phyloP scores from a whole-genome alignment of 1,140 invertebrate genomes.

The Bombus superbus region DNA sequence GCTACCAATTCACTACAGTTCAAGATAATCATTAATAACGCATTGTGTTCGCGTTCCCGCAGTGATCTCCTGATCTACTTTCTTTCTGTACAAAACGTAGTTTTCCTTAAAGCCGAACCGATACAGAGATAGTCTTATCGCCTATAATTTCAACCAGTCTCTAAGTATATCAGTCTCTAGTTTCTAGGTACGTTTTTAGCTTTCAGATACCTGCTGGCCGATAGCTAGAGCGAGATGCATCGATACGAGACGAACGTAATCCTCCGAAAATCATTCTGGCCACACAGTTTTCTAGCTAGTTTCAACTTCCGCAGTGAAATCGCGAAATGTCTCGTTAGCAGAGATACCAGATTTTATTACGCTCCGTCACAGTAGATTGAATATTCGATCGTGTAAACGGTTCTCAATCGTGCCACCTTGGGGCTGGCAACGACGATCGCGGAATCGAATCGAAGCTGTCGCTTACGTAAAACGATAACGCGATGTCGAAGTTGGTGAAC shows the following conservation, averaged over 20 bases:
- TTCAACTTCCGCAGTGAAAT: conserved; percentile 20
- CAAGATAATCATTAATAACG: neutral
- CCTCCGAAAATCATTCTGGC: too few relatives aligned
- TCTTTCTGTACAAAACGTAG: neutral
- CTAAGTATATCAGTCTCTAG: neutral
- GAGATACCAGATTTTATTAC: conserved; percentile 10
- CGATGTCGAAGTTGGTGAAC: conserved; percentile 6
- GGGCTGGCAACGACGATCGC: neutral
- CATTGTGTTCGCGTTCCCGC: neutral
- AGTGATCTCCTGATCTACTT: neutral
- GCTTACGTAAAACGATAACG: conserved; percentile 48
- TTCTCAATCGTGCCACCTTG: neutral
- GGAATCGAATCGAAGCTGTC: conserved; percentile 20
- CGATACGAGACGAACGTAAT: too few relatives aligned
- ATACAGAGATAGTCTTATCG: neutral
- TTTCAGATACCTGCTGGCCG: neutral
- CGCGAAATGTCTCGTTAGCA: conserved; percentile 3
- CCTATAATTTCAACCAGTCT: neutral
- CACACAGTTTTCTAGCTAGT: neutral
- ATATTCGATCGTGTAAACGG: conserved; percentile 13
- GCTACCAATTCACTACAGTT: neutral
- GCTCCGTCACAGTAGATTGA: conserved; percentile 13
- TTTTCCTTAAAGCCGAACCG: neutral
- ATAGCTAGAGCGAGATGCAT: too few relatives aligned
- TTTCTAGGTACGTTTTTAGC: neutral